phyloP scores from a whole-genome alignment of 1,140 invertebrate species.

The Orchestia grillus region DNA sequence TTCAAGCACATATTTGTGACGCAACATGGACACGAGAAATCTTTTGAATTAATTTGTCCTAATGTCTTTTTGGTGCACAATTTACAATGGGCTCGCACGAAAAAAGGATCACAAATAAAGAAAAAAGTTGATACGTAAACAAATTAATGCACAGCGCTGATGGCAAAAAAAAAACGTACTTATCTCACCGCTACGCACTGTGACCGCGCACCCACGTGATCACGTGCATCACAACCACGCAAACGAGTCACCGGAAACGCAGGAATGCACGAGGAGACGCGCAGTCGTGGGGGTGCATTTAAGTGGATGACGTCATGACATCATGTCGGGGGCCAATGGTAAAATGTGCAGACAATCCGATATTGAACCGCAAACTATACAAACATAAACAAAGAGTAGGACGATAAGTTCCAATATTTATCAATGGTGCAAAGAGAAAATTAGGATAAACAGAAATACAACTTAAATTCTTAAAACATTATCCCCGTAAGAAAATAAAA shows the following conservation, averaged over 20 bases:
- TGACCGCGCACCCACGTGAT: neutral
- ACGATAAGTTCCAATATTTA: neutral
- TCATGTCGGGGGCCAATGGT: neutral
- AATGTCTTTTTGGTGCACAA: too few relatives aligned
- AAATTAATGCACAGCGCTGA: neutral
- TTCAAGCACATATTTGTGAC: neutral
- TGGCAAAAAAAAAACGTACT: neutral
- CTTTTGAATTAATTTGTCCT: too few relatives aligned
- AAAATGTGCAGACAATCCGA: neutral
- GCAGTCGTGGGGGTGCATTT: neutral
- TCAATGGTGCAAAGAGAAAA: too few relatives aligned
- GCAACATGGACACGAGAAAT: too few relatives aligned
- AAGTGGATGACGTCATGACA: neutral
- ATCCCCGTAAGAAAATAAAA: too few relatives aligned
- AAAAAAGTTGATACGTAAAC: neutral
- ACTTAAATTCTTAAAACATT: too few relatives aligned
- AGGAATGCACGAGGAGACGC: neutral
- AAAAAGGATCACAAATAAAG: too few relatives aligned
- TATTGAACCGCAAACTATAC: neutral
- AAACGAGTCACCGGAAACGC: neutral
- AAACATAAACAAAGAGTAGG: neutral
- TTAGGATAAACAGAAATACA: too few relatives aligned
- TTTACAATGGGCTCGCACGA: too few relatives aligned
- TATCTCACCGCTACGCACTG: neutral
- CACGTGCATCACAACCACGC: neutral